Evolutionary conservation across 2,113 vertebrate species (phyloP), one percentile per base, ranked within the genome.

Genomic region (Fregata magnificens): DNA sequence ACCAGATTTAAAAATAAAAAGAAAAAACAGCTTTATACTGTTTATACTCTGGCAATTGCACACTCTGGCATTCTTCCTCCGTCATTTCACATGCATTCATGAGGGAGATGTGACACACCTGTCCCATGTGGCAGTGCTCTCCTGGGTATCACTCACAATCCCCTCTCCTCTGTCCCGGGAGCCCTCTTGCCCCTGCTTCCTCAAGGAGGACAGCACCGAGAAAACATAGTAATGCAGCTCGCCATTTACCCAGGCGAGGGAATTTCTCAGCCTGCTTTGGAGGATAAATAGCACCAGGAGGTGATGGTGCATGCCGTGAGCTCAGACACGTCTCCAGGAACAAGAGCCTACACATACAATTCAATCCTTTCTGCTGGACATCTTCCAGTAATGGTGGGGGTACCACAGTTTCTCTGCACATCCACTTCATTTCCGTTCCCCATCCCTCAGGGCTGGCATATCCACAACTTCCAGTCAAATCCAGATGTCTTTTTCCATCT

Each of bases 111-210:
- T 1, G 16, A 86, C 42, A 44, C 20, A 14, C 22, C 44, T n/a
- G 14, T 12, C 21, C 52, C 34, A 8, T 0, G 1, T 12, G 28
- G 13, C 63, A 25, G 8, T 3, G 62, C 29, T 56, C 13, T 58
- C 59, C 55, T 62, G 28, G 13, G 11, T 24, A 3, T 34, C 40
- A 28, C 22, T n/a, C 32, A 18, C 50, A 5, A 74, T 19, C 11
- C 14, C 11, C 5, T 52, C 28, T 26, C 1, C 10, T 11, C 0
- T 38, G 17, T 17, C 28, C 67, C 3, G 0, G 0, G 0, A 42
- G 24, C 5, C 16, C 36, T 49, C 34, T 66, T 40, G 4, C 8
- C 28, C 12, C 6, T 25, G 9, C 2, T 50, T 53, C 52, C 26
- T 71, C 55, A 62, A n/a, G 36, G 24, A 73, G 6, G 4, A 56